Evolutionary conservation across 2,888 invertebrate species (phyloP).

Genomic region (Rhabditoides inermis): DNA sequence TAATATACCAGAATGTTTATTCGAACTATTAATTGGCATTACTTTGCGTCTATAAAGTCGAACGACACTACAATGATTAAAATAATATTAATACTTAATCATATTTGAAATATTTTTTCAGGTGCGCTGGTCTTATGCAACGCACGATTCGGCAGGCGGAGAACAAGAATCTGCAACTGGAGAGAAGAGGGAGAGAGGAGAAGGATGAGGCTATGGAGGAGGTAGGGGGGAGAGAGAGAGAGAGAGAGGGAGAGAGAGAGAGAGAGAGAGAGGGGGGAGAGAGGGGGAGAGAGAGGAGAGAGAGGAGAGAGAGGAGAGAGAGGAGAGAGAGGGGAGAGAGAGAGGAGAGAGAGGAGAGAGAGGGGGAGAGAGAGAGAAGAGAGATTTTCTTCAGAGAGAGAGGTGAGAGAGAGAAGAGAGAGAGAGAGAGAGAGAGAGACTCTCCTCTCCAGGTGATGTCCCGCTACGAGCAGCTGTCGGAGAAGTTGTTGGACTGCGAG

Average conservation of each 20-base stretch:
- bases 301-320: conserved; percentile 4
- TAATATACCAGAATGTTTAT: too few relatives aligned
- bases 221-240: conserved; percentile 12
- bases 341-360: conserved; percentile 5
- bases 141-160: conserved; percentile 25
- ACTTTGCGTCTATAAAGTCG: too few relatives aligned
- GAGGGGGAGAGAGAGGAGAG: neutral
- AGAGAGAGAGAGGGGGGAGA: neutral
- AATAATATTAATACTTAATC: too few relatives aligned
- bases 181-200: conserved; percentile 10
- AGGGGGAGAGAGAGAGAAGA: conserved; percentile 9
- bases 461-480: conserved; percentile 12
- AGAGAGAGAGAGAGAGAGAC: too few relatives aligned
- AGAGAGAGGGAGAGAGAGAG: conserved; percentile 12
- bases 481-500: conserved; percentile 13
- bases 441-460: too few relatives aligned
- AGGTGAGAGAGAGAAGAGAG: too few relatives aligned
- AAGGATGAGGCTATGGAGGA: conserved; percentile 20
- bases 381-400: too few relatives aligned
- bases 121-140: conserved; percentile 28
- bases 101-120: too few relatives aligned
- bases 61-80: too few relatives aligned
- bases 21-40: too few relatives aligned
- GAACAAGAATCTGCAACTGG: conserved; percentile 11
- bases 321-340: conserved; percentile 9